Evolutionary conservation across 2,113 vertebrate genomes (phyloP).

Genomic region (Stigmatopora nigra): DNA sequence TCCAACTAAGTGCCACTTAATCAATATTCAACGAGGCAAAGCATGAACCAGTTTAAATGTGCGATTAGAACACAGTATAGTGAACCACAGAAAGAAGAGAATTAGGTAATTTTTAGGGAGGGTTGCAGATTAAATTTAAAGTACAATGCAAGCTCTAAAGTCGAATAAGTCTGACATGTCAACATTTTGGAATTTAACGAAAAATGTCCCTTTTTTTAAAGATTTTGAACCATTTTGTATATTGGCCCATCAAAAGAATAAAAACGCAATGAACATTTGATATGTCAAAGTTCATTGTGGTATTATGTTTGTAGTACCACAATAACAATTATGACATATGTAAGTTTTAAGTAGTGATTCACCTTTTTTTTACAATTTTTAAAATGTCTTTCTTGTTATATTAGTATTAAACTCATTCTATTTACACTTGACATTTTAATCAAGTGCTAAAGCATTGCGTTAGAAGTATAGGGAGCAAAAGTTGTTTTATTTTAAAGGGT

Average conservation of each 20-base stretch:
- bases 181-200: neutral
- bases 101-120: neutral
- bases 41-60: constrained; percentile 32
- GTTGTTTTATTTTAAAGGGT: neutral
- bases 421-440: too few relatives aligned
- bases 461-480: neutral
- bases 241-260: too few relatives aligned
- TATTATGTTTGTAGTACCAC: too few relatives aligned
- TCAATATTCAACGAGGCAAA: constrained; percentile 45
- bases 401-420: too few relatives aligned
- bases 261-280: too few relatives aligned
- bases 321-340: too few relatives aligned
- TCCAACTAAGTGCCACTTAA: constrained; percentile 45
- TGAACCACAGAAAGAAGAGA: constrained; percentile 19
- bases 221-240: neutral
- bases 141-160: neutral
- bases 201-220: neutral
- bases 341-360: too few relatives aligned
- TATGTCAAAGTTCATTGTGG: too few relatives aligned
- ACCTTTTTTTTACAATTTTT: too few relatives aligned
- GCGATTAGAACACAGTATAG: constrained; percentile 32
- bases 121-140: neutral
- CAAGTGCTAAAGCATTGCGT: too few relatives aligned
- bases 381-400: too few relatives aligned
- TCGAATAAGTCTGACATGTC: neutral